Conservation (phyloP, 2,888 invertebrate species). For the Caradrina kadenii region DNA sequence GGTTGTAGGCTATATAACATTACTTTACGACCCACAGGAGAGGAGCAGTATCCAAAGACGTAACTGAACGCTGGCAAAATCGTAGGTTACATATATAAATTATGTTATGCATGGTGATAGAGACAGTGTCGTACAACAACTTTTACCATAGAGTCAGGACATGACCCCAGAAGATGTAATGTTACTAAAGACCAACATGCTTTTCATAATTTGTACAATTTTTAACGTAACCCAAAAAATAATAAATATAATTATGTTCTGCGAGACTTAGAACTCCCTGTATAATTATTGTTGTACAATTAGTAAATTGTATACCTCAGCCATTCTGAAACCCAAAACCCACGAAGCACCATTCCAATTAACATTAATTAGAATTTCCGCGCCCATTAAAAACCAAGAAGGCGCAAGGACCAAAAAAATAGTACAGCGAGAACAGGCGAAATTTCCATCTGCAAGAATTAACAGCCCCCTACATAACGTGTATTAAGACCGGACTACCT, state of each 20-base stretch:
- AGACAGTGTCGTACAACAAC: no score
- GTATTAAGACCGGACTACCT: slow-evolving; percentile 48
- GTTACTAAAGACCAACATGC: no score
- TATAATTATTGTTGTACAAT: slow-evolving; percentile 15
- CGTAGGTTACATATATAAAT: no score
- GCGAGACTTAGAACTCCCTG: background rate
- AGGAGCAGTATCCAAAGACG: no score
- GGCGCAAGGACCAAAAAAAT: slow-evolving; percentile 32
- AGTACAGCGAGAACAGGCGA: slow-evolving; percentile 13
- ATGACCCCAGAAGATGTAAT: no score
- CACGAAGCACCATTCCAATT: slow-evolving; percentile 34
- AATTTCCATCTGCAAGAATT: slow-evolving; percentile 50
- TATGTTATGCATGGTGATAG: no score
- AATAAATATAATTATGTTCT: background rate
- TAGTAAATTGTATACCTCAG: slow-evolving; percentile 9
- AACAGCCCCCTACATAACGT: slow-evolving; percentile 52
- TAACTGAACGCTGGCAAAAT: no score
- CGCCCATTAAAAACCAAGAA: slow-evolving; percentile 41
- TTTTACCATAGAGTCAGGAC: no score
- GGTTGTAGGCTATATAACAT: no score
- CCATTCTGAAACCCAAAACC: slow-evolving; percentile 17
- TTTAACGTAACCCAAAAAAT: background rate
- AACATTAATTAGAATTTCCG: slow-evolving; percentile 43
- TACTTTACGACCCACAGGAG: no score
- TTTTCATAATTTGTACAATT: background rate